Evolutionary conservation across 1,140 invertebrate species (phyloP), one percentile per base, ranked within the genome.

Genomic region (Melitaea cinxia): DNA sequence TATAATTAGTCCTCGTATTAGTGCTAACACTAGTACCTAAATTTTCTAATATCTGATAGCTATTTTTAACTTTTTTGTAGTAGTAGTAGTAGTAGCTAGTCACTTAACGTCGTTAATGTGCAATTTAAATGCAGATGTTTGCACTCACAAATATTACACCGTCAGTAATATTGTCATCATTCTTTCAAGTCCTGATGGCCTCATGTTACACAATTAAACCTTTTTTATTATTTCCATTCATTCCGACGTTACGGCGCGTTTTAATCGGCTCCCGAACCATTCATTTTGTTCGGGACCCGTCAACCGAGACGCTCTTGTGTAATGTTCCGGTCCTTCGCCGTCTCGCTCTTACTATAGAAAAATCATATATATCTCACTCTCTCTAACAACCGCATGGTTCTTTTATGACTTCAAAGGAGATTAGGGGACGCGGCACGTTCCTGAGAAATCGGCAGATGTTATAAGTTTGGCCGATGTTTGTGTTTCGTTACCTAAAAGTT

Each of bases 381-480:
- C n/a, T 86, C 70, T 59, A 49, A 58, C 57, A 70, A 72, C 77
- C 72, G 77, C 76, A 68, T 78, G 82, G 76, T 73, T 83, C 77
- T 73, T 87, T 86, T 82, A 77, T 85, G 69, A 65, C 67, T 75
- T 67, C 63, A 74, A 59, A 80, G 76, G 73, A 80, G 82, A 88
- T 86, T 84, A 86, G 85, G 82, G 83, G 69, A 82, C 78, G 78
- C 81, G 77, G 81, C 83, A 86, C 83, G 85, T 76, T 86, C 83
- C 83, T 88, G 85, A 83, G 85, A 88, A 88, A 85, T 74, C 77
- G 79, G 83, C 85, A 88, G 83, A 88, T 88, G 85, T 85, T 80
- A 61, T 63, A 81, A 72, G 64, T 77, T 82, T 78, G 62, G 66
- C 69, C 70, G 68, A 77, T 85, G 80, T 85, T 84, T 82, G 79